Evolutionary conservation across 1,140 invertebrate genomes (phyloP), one percentile per base, ranked within the genome.

Genomic region (Triops cancriformis): DNA sequence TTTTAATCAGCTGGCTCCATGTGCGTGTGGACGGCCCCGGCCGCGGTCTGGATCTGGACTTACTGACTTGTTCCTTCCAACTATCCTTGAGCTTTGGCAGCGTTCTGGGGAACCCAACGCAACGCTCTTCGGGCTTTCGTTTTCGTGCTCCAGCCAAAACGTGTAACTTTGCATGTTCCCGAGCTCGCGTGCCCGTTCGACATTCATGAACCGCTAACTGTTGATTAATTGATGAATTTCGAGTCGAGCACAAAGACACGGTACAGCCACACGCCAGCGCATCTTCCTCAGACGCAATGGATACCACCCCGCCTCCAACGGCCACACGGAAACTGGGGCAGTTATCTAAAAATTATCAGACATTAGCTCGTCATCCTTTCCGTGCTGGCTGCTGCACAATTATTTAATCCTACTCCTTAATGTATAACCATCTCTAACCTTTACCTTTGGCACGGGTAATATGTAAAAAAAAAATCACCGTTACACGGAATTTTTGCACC

Each of bases 141-240:
- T 23, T 18, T 14, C 51, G 51, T 64, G 51, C 51, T 4, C 31
- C 31, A 37, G 31, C 51, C 51, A 64, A 23, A 14, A 64, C 51
- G 51, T 64, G 51, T n/a, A 64, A 64, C 7, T 18, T 64, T 64
- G 51, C 51, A 23, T 64, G 51, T 23, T 64, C 7, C 31, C 51
- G 23, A 23, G 51, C 51, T 64, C 23, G 51, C 51, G 51, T 64
- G 51, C 51, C 51, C 51, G 18, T 14, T 64, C 6, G 51, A 64
- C 51, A 64, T 64, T 64, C 51, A 64, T 64, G 51, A 64, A 64
- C 18, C 51, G 51, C 18, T 23, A 64, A 64, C 4, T 23, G 51
- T 64, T 64, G 51, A 64, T 64, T 64, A 64, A 64, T 64, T 64
- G 51, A 64, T 64, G 51, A 64, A 64, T 64, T n/a, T 23, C 51